phyloP scores from a whole-genome alignment of 2,113 vertebrate genomes.

The Myotis lucifugus region DNA sequence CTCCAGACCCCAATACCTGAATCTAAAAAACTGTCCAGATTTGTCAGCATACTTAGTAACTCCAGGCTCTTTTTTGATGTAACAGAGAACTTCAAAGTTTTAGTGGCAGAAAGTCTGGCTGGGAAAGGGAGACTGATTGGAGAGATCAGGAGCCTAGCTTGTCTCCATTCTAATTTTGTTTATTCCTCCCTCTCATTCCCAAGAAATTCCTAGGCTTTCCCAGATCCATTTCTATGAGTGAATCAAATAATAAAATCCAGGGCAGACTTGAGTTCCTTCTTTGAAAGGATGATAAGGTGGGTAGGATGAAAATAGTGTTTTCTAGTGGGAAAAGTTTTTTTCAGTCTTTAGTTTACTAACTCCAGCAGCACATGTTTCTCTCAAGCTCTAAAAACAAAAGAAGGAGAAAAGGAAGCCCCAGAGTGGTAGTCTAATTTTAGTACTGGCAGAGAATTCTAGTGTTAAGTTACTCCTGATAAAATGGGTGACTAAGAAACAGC shows the following conservation, averaged over 20 bases:
- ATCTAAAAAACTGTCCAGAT: neutral
- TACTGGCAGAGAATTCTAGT: slow-evolving; percentile 64
- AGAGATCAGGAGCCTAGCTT: neutral
- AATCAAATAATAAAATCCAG: slow-evolving; percentile 41
- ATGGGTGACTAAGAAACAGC: slow-evolving; percentile 69
- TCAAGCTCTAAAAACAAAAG: slow-evolving; percentile 54
- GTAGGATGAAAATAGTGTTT: slow-evolving; percentile 47
- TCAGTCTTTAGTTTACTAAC: slow-evolving; percentile 26
- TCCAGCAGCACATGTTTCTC: slow-evolving; percentile 18
- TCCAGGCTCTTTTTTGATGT: slow-evolving; percentile 18
- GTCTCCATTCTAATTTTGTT: neutral
- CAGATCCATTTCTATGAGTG: slow-evolving; percentile 18
- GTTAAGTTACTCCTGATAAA: slow-evolving; percentile 74
- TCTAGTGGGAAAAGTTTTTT: slow-evolving; percentile 13
- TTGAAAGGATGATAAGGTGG: slow-evolving; percentile 5
- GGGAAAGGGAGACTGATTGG: neutral
- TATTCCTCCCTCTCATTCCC: neutral
- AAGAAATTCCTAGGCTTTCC: neutral
- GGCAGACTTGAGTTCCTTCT: slow-evolving; percentile 7
- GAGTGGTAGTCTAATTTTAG: slow-evolving; percentile 73
- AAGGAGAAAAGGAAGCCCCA: slow-evolving; percentile 59
- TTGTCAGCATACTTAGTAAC: slow-evolving; percentile 22
- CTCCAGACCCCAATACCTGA: neutral
- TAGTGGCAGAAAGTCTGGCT: slow-evolving; percentile 18
- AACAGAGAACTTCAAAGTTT: neutral